Evolutionary conservation across 2,888 invertebrate genomes (phyloP).

Genomic region (Pachliopta kotzebuea): DNA sequence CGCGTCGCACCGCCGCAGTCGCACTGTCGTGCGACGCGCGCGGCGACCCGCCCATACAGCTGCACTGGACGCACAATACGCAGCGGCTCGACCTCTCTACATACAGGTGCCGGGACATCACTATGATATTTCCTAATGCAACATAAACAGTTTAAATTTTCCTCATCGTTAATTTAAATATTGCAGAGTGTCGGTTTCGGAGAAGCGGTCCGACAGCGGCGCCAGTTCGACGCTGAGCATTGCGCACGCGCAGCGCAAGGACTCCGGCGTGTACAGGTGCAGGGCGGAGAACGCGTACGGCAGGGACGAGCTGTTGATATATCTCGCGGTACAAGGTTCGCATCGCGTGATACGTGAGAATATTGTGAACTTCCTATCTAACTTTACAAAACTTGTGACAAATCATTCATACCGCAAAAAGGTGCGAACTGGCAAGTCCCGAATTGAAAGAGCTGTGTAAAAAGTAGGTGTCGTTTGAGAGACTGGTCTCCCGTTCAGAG

Average conservation of each 20-base stretch:
- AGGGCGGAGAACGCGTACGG: conserved; percentile 88
- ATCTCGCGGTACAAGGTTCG: conserved; percentile 87
- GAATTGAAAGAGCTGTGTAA: too few relatives aligned
- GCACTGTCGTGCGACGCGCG: conserved; percentile 88
- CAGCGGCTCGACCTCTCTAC: conserved; percentile 84
- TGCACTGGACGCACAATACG: conserved; percentile 90
- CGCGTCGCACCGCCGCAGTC: conserved; percentile 86
- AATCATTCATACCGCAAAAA: too few relatives aligned
- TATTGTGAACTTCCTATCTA: too few relatives aligned
- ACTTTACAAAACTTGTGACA: too few relatives aligned
- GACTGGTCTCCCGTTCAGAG: conserved; percentile 62
- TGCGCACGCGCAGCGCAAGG: conserved; percentile 85
- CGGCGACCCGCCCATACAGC: conserved; percentile 90
- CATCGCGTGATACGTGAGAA: too few relatives aligned
- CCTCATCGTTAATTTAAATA: too few relatives aligned
- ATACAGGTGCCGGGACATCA: conserved; percentile 71
- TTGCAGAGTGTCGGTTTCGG: conserved; percentile 82
- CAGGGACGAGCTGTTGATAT: conserved; percentile 85
- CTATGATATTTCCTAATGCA: too few relatives aligned
- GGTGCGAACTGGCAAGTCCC: too few relatives aligned
- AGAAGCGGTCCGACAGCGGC: conserved; percentile 86
- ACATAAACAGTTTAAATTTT: too few relatives aligned
- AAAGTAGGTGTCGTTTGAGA: neutral
- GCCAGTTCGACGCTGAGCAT: conserved; percentile 85
- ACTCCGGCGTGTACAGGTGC: conserved; percentile 88